Evolutionary conservation across 2,113 vertebrate species (phyloP), one percentile per base, ranked within the genome.

Genomic region (Galbula dea): DNA sequence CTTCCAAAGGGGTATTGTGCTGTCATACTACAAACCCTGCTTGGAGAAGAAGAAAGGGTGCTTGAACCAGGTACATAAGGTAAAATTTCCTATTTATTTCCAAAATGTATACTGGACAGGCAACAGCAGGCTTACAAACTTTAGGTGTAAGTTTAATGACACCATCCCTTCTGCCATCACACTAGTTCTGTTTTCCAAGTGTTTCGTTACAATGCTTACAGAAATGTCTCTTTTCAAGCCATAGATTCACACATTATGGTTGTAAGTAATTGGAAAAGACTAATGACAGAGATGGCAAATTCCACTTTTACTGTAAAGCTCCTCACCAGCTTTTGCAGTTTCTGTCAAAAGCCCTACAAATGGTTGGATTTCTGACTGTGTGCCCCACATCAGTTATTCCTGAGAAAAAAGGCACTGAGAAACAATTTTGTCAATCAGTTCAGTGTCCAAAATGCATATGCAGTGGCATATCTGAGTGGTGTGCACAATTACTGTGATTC

Each of bases 401-500:
- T n/a, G n/a, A n/a, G n/a, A n/a, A 85, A 26, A 16, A 51, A 22
- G 43, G 76, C n/a, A 15, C 79, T 7, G 30, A 77, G 72, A 52
- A 74, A 85, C 59, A 91, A 86, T 91, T 75, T 96, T 86, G 91
- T 83, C 75, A 91, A 89, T 93, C 91, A 94, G 91, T 94, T 94
- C 45, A 29, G 76, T 95, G 93, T 94, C 91, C 89, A 93, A 96
- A 92, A 92, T 92, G 63, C 91, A 92, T 90, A 96, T 77, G 82
- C 91, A 92, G 92, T 67, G 4, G 16, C 79, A 80, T 75, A 55
- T 90, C 51, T 12, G 63, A 92, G 78, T 89, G 94, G 89, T 95
- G 95, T 95, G 91, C 94, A 95, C 94, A 89, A 86, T 96, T 94
- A 96, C 85, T 65, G 95, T 78, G 93, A 95, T 88, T 81, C 91